Evolutionary conservation across 2,797 vertebrate genomes (phyloP), one percentile per base, ranked within the genome.

Genomic region (Hypotaenidia okinawae): DNA sequence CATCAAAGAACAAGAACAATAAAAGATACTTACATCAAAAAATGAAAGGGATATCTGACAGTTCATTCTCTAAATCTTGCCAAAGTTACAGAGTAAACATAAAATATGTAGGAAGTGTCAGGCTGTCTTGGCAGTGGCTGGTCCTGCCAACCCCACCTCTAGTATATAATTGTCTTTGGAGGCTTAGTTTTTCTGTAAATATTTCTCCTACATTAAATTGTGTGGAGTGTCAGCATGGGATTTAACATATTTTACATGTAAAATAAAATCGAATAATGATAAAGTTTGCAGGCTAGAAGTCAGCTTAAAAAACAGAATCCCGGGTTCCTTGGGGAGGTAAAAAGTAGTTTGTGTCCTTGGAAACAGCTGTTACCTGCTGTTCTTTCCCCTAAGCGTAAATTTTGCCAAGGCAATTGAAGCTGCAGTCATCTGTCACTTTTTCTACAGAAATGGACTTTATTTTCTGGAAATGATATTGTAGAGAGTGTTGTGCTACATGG

Each of bases 301-400:
- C 76, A 33, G 22, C 66, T 94, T 93, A 23, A 30, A 66, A 84
- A 32, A 11, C 33, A 95, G 43, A 54, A 59, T 86, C 69, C 95
- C 30, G 16, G 18, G 45, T 88, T 96, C 93, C 84, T 33, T 18
- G 13, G 24, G 55, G 51, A 95, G n/a, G 51, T 83, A 41, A 33
- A 33, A 55, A 69, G 37, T 49, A 30, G 28, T 63, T 85, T 83
- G 57, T 80, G 70, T 27, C 75, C 72, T 86, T 81, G 80, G 77
- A 86, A 94, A 54, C 59, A 86, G 69, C 89, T 81, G 76, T 92
- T 86, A 94, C 69, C 87, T 88, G 84, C 72, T 92, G 79, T 84
- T 91, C 59, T 57, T 84, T 90, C 80, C 70, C 32, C 45, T 75
- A 7, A 79, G 70, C 64, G 21, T 58, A 52, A 64, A 55, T 90